Evolutionary conservation across 1,140 invertebrate genomes (phyloP), one percentile per base, ranked within the genome.

Genomic region (Drosophila fuyamai): DNA sequence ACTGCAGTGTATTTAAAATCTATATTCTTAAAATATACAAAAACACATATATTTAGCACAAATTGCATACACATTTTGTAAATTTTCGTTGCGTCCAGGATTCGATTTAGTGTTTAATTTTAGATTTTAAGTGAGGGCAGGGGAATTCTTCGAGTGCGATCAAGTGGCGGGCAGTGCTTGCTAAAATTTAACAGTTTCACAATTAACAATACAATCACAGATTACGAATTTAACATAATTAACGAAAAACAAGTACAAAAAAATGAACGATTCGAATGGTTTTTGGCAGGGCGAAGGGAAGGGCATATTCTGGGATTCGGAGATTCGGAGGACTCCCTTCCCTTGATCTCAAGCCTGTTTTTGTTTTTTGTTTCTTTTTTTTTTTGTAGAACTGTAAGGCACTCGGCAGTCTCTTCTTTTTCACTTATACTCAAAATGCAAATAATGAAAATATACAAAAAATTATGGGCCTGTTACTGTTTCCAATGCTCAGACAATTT

Each of bases 181-280:
- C 72, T 66, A 56, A 65, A 44, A 60, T 41, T 63, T 54, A 71
- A 63, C 48, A 54, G 36, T 53, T 54, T 54, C 55, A 46, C 43
- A 53, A 55, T 74, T 75, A 82, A 79, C 77, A 85, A 67, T 77
- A 66, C 66, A 86, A 86, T 86, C 82, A 86, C 82, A 81, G 78
- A 55, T 85, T 57, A 76, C 55, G 43, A 79, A 81, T 71, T 61
- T 68, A 63, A 78, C 58, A 77, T 43, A 75, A 68, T 50, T 50
- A 63, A 50, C 35, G 43, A 29, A 59, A 63, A 75, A 66, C 18
- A 59, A 41, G 5, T 12, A 53, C 32, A 23, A 58, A 46, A 44
- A 35, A 50, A 46, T 47, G 46, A 27, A 53, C 14, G 27, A 46
- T 56, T 59, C 27, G 18, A 55, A 48, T 41, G 27, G 27, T 6